These are phyloP conservation scores for Pomacea canaliculata DNA, from an alignment of 2,888 invertebrate genomes.

Conservation along the genomic window DNA sequence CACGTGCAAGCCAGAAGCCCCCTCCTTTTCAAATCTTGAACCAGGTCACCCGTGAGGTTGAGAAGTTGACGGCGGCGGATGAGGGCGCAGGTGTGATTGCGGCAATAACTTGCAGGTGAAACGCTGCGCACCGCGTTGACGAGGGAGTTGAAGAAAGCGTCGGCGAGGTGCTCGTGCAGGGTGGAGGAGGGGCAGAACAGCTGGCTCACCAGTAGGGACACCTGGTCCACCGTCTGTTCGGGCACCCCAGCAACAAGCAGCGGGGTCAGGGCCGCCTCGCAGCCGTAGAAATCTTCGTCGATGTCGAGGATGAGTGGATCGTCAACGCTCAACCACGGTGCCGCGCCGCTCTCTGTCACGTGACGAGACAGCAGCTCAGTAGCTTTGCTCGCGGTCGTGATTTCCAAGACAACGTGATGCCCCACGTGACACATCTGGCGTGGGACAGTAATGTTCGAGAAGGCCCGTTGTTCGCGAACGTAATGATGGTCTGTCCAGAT, in stretches of 20 bases:
- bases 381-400: not conserved
- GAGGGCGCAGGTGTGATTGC: not conserved
- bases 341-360: not conserved
- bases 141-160: slow-evolving; percentile 31
- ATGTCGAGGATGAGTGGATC: slow-evolving; percentile 51
- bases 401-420: not conserved
- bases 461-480: too few relatives aligned
- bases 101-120: not conserved
- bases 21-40: not conserved
- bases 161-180: slow-evolving; percentile 40
- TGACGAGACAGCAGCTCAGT: too few relatives aligned
- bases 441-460: not conserved
- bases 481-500: too few relatives aligned
- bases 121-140: slow-evolving; percentile 8
- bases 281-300: slow-evolving; percentile 57
- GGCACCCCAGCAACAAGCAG: slow-evolving; percentile 40
- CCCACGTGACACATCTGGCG: not conserved
- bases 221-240: slow-evolving; percentile 24
- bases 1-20: not conserved
- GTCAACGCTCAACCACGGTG: slow-evolving; percentile 9
- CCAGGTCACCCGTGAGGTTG: too few relatives aligned
- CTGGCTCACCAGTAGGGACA: slow-evolving; percentile 37
- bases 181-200: slow-evolving; percentile 44
- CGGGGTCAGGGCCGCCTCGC: slow-evolving; percentile 45
- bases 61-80: not conserved